Base-by-base conservation (phyloP, 2,888 invertebrate genomes). In the Idaea dimidiata region DNA sequence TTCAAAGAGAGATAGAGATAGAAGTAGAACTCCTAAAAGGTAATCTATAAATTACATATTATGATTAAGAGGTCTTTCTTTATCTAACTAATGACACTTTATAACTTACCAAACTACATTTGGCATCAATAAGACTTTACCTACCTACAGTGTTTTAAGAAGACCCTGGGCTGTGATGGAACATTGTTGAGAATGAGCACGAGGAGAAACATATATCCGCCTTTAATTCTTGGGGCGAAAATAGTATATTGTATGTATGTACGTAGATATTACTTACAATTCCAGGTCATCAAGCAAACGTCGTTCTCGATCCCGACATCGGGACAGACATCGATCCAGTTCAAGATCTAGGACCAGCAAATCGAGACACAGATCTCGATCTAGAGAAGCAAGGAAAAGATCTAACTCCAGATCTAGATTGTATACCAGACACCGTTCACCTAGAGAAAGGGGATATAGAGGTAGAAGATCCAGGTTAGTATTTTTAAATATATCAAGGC, bases 391-490 rank as follows among this genome's bases (percentile, higher is more conserved):
- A 24, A 1, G 77, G 65, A 16, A 73, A 76, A 62, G 84, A 80
- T 64, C 77, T 14, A 62, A 77, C 24, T 83, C 86, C 8, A 73
- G 85, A 17, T 80, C 86, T 0, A 72, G 82, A 16, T 73, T 81
- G 14, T 77, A 80, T 43, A 73, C 77, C 0, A 82, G 91, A 10
- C 88, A 86, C 61, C 79, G 81, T 63, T 87, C 89, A 0, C 83
- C 86, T 5, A 77, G 89, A 33, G 86, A n/a, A n/a, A n/a, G 87
- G 68, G 79, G 90, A 53, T 70, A 79, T 0, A 72, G 88, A 43
- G 79, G 88, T 1, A 72, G 89, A 53, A 80, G 90, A 61, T 86
- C 88, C 3, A 88, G 90, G 90, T 88, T 70, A 66, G 70, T 65
- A 24, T 24, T 57, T 57, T 43, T 6, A n/a, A n/a, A n/a, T n/a